Evolutionary conservation across 1,140 invertebrate genomes (phyloP).

Genomic region (Hypothenemus hampei): DNA sequence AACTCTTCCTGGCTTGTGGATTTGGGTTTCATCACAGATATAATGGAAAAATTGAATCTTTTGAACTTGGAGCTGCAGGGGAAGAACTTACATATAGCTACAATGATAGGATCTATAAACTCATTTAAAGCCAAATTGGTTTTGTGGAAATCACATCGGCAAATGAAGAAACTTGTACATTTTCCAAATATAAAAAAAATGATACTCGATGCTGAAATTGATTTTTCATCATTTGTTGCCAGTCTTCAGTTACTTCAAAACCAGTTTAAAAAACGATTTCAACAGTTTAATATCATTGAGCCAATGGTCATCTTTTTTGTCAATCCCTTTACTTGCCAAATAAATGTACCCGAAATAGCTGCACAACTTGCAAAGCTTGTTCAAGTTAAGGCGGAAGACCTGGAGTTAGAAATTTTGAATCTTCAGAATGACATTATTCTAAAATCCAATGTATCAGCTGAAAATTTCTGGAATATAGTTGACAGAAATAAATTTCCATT

Average conservation of each 20-base stretch:
- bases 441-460: too few relatives aligned
- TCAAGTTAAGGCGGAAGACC: not conserved
- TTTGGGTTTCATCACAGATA: slow-evolving; percentile 24
- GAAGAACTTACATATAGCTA: slow-evolving; percentile 25
- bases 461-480: too few relatives aligned
- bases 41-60: slow-evolving; percentile 27
- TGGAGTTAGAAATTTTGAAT: not conserved
- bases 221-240: too few relatives aligned
- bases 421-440: not conserved
- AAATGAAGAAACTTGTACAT: slow-evolving; percentile 21
- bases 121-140: slow-evolving; percentile 26
- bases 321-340: too few relatives aligned
- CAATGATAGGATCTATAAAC: slow-evolving; percentile 18
- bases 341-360: too few relatives aligned
- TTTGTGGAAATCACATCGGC: slow-evolving; percentile 24
- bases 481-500: too few relatives aligned
- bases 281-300: too few relatives aligned
- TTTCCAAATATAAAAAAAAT: slow-evolving; percentile 28
- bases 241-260: too few relatives aligned
- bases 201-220: too few relatives aligned
- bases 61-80: slow-evolving; percentile 28
- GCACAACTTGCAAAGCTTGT: too few relatives aligned
- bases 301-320: too few relatives aligned
- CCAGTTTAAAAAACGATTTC: too few relatives aligned
- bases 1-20: slow-evolving; percentile 21